phyloP scores from a whole-genome alignment of 2,113 vertebrate species.

The Taxidea taxus region DNA sequence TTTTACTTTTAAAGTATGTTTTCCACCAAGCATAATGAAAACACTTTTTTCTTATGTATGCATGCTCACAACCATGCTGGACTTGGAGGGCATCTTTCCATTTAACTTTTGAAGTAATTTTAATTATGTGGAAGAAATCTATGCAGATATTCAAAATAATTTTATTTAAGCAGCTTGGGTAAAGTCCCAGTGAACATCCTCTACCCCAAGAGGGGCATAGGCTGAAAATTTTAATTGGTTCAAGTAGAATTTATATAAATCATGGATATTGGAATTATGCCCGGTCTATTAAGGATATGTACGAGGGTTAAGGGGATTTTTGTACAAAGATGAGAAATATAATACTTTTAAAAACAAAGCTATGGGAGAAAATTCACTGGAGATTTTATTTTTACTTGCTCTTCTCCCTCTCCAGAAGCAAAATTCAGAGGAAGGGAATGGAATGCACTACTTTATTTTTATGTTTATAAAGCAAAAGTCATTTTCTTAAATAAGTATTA shows the following conservation, averaged over 20 bases:
- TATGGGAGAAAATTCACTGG: neutral
- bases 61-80: neutral
- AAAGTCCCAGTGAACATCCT: conserved; percentile 26
- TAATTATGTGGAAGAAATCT: conserved; percentile 56
- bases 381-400: conserved; percentile 32
- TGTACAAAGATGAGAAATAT: conserved; percentile 31
- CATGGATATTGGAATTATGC: conserved; percentile 53
- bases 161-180: conserved; percentile 47
- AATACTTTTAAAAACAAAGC: conserved; percentile 56
- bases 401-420: neutral
- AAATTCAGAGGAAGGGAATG: conserved; percentile 11
- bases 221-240: conserved; percentile 70
- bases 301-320: conserved; percentile 62
- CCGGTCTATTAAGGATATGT: conserved; percentile 44
- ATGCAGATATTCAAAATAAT: conserved; percentile 65
- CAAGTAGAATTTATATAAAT: conserved; percentile 57
- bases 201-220: conserved; percentile 1
- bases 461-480: neutral
- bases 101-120: conserved; percentile 57
- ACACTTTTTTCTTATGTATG: conserved; percentile 6
- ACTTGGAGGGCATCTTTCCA: conserved; percentile 44
- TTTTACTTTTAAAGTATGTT: neutral
- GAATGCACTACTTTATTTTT: neutral
- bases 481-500: neutral
- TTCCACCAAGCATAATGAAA: neutral